Evolutionary conservation across 1,140 invertebrate genomes (phyloP).

Genomic region (Zaprionus inermis): DNA sequence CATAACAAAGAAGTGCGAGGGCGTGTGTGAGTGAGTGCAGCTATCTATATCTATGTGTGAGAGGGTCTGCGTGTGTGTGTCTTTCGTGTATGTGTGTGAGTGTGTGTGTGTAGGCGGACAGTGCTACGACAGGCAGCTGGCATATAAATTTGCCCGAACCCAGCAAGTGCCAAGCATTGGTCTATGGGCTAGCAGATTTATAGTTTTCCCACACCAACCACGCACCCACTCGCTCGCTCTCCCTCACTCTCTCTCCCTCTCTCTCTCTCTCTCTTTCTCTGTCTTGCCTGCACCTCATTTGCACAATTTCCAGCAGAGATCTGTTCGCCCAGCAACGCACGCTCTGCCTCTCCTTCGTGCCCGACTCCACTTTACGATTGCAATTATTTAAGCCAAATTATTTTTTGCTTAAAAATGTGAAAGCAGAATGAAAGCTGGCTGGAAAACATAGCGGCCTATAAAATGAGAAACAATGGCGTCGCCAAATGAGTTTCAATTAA

Average conservation of each 20-base stretch:
- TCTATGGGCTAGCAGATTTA: conserved; percentile 51
- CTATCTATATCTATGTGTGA: not conserved
- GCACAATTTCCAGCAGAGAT: conserved; percentile 18
- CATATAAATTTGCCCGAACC: conserved; percentile 49
- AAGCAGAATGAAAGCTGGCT: not conserved
- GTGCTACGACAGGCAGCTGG: conserved; percentile 43
- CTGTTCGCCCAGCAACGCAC: not conserved
- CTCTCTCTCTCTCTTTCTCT: not conserved
- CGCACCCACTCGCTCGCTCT: not conserved
- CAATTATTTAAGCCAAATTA: conserved; percentile 49
- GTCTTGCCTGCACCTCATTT: not conserved
- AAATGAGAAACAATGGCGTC: not conserved
- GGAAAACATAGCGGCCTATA: not conserved
- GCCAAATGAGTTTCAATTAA: conserved; percentile 1
- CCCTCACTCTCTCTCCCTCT: not conserved
- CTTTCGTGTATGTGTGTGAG: too few relatives aligned
- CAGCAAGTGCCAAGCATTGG: conserved; percentile 53
- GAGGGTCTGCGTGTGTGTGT: conserved; percentile 4
- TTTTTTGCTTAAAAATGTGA: conserved; percentile 25
- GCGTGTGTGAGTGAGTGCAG: conserved; percentile 10
- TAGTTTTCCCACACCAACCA: conserved; percentile 9
- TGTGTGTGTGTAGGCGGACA: conserved; percentile 30
- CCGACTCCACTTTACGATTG: conserved; percentile 17
- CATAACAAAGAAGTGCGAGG: conserved; percentile 63
- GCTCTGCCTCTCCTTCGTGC: conserved; percentile 2